Conservation (phyloP, 2,888 invertebrate genomes). For the Pyrochroa serraticornis region DNA sequence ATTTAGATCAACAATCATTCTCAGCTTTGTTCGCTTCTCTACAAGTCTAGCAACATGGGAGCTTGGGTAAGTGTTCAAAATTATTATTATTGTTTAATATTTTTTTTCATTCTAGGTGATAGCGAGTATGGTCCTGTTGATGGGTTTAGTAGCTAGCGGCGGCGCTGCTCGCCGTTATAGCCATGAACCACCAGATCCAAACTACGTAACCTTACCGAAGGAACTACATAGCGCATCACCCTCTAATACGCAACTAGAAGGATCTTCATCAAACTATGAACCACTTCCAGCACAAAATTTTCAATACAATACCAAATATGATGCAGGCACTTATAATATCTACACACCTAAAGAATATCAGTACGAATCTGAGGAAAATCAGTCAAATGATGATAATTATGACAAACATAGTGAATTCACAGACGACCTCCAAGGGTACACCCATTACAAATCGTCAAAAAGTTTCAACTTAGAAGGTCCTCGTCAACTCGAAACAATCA, state of each 20-base stretch:
- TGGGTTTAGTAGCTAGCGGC: constrained; percentile 13
- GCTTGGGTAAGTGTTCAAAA: constrained; percentile 29
- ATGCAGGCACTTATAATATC: constrained; percentile 2
- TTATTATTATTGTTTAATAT: neutral
- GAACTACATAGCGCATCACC: constrained; percentile 26
- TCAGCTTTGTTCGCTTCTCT: constrained; percentile 35
- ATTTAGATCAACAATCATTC: constrained; percentile 21
- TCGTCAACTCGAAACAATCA: constrained; percentile 45
- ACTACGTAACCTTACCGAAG: constrained; percentile 5
- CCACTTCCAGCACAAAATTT: constrained; percentile 8
- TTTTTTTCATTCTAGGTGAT: constrained; percentile 25
- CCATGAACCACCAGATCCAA: constrained; percentile 2
- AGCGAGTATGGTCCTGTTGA: constrained; percentile 30
- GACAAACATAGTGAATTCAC: constrained; percentile 21
- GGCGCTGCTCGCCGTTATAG: constrained; percentile 2
- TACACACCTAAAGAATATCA: neutral
- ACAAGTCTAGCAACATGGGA: constrained; percentile 36
- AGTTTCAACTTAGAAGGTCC: constrained; percentile 42
- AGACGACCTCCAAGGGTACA: constrained; percentile 35
- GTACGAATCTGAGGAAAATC: constrained; percentile 17
- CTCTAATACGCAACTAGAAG: neutral
- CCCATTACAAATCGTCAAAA: constrained; percentile 39
- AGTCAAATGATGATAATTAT: constrained; percentile 15
- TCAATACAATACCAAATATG: constrained; percentile 10
- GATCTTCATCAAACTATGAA: constrained; percentile 25